phyloP scores from a whole-genome alignment of 1,140 invertebrate species.

The Idris sp. region DNA sequence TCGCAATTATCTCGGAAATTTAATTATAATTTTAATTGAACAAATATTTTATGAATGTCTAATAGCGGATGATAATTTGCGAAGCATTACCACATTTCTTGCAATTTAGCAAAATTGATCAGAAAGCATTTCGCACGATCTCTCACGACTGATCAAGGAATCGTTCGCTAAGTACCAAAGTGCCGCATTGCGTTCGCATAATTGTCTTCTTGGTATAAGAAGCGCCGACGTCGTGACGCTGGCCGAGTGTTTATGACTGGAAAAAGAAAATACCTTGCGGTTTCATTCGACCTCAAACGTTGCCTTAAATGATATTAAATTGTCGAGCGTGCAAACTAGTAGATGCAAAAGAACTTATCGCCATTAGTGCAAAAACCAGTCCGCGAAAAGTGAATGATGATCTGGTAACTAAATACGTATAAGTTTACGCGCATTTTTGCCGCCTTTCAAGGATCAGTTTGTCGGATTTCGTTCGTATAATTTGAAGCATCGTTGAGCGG shows the following conservation, averaged over 20 bases:
- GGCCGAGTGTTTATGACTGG: constrained; percentile 59
- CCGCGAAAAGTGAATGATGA: constrained; percentile 48
- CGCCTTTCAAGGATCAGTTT: constrained; percentile 25
- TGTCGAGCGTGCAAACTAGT: constrained; percentile 49
- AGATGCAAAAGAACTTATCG: constrained; percentile 46
- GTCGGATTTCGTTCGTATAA: constrained; percentile 32
- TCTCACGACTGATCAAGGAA: constrained; percentile 48
- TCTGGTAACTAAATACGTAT: constrained; percentile 48
- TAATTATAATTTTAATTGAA: no score
- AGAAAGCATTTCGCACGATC: constrained; percentile 54
- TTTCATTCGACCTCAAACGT: constrained; percentile 63
- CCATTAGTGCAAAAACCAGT: constrained; percentile 48
- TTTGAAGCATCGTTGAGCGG: constrained; percentile 36
- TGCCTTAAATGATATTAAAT: constrained; percentile 67
- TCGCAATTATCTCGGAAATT: no score
- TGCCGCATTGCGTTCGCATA: constrained; percentile 62
- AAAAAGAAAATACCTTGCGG: constrained; percentile 62
- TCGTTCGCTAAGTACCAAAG: constrained; percentile 60
- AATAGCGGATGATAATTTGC: constrained; percentile 1
- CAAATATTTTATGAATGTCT: background rate
- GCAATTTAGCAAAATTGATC: constrained; percentile 20
- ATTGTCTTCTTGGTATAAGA: constrained; percentile 64
- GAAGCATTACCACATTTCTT: constrained; percentile 1
- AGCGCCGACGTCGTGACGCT: constrained; percentile 52
- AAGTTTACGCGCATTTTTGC: constrained; percentile 45